These are phyloP conservation scores for Laterallus jamaicensis DNA, from an alignment of 2,113 vertebrate genomes.

Conservation along the genomic window DNA sequence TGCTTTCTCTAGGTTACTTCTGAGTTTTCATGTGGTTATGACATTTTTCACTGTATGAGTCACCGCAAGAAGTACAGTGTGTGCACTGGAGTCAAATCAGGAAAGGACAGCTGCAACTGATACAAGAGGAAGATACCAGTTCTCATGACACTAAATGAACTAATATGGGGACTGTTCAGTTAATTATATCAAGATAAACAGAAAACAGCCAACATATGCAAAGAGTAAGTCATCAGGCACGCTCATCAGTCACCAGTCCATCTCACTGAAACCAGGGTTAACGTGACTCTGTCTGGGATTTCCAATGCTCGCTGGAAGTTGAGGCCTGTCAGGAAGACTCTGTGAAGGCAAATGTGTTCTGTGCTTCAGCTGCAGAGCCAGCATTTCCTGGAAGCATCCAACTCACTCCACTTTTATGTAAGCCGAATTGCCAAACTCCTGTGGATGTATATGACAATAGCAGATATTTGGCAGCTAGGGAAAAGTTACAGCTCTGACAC, in stretches of 20 bases:
- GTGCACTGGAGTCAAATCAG: not conserved
- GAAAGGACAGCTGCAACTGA: slow-evolving; percentile 37
- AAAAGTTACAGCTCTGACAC: not conserved
- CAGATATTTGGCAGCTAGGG: not conserved
- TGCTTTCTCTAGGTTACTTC: not conserved
- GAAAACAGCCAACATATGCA: not conserved
- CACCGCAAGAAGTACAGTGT: slow-evolving; percentile 10
- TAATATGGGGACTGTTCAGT: slow-evolving; percentile 11
- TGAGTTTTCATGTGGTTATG: not conserved
- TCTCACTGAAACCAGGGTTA: not conserved
- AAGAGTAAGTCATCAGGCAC: slow-evolving; percentile 2
- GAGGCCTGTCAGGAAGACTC: not conserved
- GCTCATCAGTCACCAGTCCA: not conserved
- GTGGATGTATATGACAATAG: not conserved
- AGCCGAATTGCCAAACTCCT: not conserved
- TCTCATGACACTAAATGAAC: slow-evolving; percentile 55
- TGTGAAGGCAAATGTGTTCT: fast-evolving
- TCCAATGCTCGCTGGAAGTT: not conserved
- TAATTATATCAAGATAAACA: slow-evolving; percentile 56
- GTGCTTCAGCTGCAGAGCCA: not conserved
- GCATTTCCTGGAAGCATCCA: not conserved
- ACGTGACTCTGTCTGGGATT: not conserved
- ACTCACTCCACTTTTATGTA: not conserved
- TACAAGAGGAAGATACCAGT: slow-evolving; percentile 18
- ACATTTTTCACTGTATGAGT: slow-evolving; percentile 45